These are phyloP conservation scores for Helicolenus hilgendorfi DNA, from an alignment of 2,797 vertebrate species.

Conservation along the genomic window DNA sequence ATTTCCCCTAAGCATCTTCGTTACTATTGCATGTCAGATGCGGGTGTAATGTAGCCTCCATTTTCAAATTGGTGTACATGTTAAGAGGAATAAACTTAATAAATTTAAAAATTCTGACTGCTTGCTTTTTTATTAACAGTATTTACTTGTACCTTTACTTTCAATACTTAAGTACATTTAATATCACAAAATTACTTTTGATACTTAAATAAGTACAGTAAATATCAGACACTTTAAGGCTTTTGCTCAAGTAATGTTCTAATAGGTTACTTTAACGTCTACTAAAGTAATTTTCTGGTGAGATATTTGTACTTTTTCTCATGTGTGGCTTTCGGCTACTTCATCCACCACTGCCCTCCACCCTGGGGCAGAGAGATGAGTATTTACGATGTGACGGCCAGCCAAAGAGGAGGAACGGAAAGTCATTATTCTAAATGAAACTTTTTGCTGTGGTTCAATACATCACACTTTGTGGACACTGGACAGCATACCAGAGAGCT, in stretches of 20 bases:
- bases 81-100: neutral
- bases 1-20: too few species aligned
- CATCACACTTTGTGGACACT: neutral
- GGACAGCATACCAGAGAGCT: neutral
- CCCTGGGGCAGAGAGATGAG: neutral
- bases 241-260: neutral
- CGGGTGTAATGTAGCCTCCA: too few species aligned
- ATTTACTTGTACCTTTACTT: neutral
- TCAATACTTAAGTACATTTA: neutral
- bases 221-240: neutral
- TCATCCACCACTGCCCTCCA: neutral
- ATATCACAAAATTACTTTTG: neutral
- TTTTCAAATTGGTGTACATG: too few species aligned
- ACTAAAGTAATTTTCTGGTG: neutral
- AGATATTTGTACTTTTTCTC: neutral
- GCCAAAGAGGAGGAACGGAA: conserved; percentile 1
- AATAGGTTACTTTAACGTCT: neutral
- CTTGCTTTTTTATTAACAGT: neutral
- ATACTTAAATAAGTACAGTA: neutral
- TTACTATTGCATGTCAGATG: too few species aligned
- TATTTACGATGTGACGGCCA: neutral
- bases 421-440: neutral
- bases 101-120: neutral
- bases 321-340: neutral
- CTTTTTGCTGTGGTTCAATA: neutral